Percentiles rank a stretch among this genome's conserved stretches.
phyloP scores from a whole-genome alignment of 2,888 invertebrate genomes.

The Flexamia atlantica region DNA sequence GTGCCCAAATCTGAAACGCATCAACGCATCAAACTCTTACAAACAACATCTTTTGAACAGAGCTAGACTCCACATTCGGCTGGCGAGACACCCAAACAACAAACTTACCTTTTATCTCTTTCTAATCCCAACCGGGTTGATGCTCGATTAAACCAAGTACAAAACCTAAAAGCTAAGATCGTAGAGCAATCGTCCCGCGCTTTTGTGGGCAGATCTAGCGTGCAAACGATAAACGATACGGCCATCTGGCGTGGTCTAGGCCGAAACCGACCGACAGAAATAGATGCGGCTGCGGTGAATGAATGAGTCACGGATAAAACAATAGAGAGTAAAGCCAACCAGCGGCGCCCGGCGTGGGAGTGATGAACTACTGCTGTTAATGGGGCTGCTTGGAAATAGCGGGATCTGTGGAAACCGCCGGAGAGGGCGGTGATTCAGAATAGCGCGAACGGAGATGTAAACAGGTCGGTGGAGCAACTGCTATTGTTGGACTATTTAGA shows the following conservation, averaged over 20 bases:
- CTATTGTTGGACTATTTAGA: background rate
- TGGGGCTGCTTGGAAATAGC: slow-evolving; percentile 37
- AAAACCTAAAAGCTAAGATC: background rate
- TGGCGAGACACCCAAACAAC: too few relatives aligned
- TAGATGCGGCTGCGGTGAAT: slow-evolving; percentile 42
- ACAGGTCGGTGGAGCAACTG: background rate
- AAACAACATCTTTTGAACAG: too few relatives aligned
- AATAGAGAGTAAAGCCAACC: slow-evolving; percentile 33
- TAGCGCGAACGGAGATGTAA: slow-evolving; percentile 13
- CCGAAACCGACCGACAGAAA: slow-evolving; percentile 34
- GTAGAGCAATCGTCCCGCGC: background rate
- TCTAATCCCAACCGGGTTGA: background rate
- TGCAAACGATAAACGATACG: slow-evolving; percentile 30
- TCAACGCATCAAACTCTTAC: too few relatives aligned
- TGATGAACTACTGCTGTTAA: slow-evolving; percentile 19
- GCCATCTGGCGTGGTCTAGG: slow-evolving; percentile 35
- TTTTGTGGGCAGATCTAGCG: background rate
- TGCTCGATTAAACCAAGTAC: background rate
- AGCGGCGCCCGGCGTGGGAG: slow-evolving; percentile 22
- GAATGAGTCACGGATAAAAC: slow-evolving; percentile 52
- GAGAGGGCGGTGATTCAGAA: background rate
- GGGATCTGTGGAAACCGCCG: background rate
- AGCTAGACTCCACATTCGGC: too few relatives aligned
- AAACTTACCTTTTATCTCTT: too few relatives aligned
- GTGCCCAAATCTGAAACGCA: too few relatives aligned